These are phyloP conservation scores for Drosophila virilis DNA, from an alignment of 1,140 invertebrate species.

Conservation along the genomic window DNA sequence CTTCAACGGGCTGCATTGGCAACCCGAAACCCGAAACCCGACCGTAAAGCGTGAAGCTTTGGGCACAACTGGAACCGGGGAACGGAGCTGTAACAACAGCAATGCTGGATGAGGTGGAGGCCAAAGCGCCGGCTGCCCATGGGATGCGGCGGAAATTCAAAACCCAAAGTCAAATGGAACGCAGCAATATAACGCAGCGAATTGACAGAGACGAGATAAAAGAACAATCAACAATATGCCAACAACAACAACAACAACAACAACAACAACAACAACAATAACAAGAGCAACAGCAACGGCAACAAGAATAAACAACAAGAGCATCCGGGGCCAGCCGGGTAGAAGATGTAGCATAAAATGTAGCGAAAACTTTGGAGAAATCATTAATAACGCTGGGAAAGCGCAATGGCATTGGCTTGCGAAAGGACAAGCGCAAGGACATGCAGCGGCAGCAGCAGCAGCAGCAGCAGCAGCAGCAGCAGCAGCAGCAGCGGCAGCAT, in stretches of 20 bases:
- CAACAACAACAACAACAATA: slow-evolving; percentile 11
- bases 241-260: slow-evolving; percentile 48
- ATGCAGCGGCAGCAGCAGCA: slow-evolving; percentile 53
- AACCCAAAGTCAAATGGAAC: slow-evolving; percentile 80
- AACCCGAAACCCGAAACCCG: slow-evolving; percentile 14
- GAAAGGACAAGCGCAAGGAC: slow-evolving; percentile 81
- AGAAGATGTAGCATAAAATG: slow-evolving; percentile 78
- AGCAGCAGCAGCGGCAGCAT: slow-evolving; percentile 6
- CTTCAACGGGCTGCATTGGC: neutral
- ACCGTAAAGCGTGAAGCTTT: slow-evolving; percentile 23
- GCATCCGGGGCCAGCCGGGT: slow-evolving; percentile 35
- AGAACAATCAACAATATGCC: slow-evolving; percentile 79
- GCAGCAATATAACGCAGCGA: slow-evolving; percentile 78
- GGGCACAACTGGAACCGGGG: slow-evolving; percentile 25
- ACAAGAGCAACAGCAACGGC: slow-evolving; percentile 14
- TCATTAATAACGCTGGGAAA: slow-evolving; percentile 79
- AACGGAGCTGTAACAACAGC: neutral
- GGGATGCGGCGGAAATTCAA: slow-evolving; percentile 71
- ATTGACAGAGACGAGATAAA: slow-evolving; percentile 82
- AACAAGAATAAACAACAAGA: slow-evolving; percentile 31
- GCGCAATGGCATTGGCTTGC: slow-evolving; percentile 71
- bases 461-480: neutral
- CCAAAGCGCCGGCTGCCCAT: slow-evolving; percentile 39
- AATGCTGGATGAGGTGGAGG: slow-evolving; percentile 1
- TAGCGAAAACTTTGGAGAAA: slow-evolving; percentile 83